Evolutionary conservation across 2,888 invertebrate genomes (phyloP).

Genomic region (Lasioglossum vierecki): DNA sequence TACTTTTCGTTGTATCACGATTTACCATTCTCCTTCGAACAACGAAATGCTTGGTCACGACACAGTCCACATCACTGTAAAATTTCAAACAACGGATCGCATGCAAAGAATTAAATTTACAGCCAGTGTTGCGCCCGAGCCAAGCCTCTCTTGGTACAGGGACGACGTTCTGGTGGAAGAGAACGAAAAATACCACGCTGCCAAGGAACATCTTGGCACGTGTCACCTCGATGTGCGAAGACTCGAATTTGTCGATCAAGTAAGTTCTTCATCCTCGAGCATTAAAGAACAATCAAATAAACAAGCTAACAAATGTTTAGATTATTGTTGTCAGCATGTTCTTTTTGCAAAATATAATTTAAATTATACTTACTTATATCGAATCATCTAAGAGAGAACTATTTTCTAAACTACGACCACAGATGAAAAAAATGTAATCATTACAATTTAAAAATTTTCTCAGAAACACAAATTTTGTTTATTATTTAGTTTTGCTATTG

Average conservation of each 20-base stretch:
- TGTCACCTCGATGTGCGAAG: slow-evolving; percentile 90
- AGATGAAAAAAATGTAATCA: neutral
- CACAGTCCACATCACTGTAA: neutral
- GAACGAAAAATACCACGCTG: slow-evolving; percentile 88
- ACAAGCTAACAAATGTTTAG: neutral
- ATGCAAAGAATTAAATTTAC: slow-evolving; percentile 26
- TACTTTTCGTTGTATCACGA: neutral
- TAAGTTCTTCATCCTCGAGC: slow-evolving; percentile 58
- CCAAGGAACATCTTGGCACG: slow-evolving; percentile 89
- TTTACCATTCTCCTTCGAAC: neutral
- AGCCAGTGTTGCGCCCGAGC: slow-evolving; percentile 93
- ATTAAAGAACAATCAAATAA: neutral
- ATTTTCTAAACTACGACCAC: neutral
- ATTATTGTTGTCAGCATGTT: neutral
- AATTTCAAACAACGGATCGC: slow-evolving; percentile 10
- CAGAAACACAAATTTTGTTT: too few relatives aligned
- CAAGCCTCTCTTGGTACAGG: slow-evolving; percentile 93
- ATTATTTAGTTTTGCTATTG: too few relatives aligned
- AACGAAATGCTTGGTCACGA: neutral
- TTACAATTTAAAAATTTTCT: too few relatives aligned
- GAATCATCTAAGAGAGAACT: neutral
- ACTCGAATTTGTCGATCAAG: slow-evolving; percentile 92
- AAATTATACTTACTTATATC: neutral
- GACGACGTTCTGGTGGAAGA: slow-evolving; percentile 92
- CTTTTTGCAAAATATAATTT: neutral